phyloP scores from a whole-genome alignment of 2,888 invertebrate genomes.

The Scrobipalpa atriplicella region DNA sequence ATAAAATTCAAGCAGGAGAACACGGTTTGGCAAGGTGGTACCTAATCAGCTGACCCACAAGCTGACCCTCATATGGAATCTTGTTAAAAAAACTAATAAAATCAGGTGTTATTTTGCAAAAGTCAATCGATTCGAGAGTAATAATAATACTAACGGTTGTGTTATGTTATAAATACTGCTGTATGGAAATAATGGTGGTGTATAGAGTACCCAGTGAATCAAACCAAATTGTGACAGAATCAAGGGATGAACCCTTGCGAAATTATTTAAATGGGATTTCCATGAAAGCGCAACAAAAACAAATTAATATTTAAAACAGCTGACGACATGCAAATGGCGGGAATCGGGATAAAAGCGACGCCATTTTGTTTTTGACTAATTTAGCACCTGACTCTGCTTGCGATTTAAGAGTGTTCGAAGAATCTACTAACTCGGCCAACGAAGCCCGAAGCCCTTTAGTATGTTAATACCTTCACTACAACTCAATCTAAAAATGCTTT shows the following conservation, averaged over 20 bases:
- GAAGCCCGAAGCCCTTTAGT: too few species aligned
- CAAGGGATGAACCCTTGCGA: slow-evolving; percentile 24
- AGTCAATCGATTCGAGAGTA: too few species aligned
- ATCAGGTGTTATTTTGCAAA: too few species aligned
- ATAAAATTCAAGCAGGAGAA: background rate
- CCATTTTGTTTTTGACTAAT: slow-evolving; percentile 43
- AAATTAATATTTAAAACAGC: slow-evolving; percentile 68
- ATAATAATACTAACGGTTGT: too few species aligned
- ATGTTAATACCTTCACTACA: too few species aligned
- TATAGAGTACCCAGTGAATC: too few species aligned
- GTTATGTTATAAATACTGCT: too few species aligned
- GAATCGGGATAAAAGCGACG: slow-evolving; percentile 41
- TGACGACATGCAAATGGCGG: slow-evolving; percentile 61
- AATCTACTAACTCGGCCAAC: too few species aligned
- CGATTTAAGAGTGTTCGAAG: background rate
- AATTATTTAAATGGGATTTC: slow-evolving; percentile 31
- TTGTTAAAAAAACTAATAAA: too few species aligned
- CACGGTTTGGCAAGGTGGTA: slow-evolving; percentile 6
- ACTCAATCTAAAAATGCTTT: too few species aligned
- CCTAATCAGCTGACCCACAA: background rate
- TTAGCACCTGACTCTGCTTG: background rate
- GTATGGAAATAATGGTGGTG: too few species aligned
- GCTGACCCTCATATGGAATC: background rate
- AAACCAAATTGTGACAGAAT: slow-evolving; percentile 15
- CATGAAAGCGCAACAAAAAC: slow-evolving; percentile 53